phyloP scores from a whole-genome alignment of 2,797 vertebrate species.

The Remorina albescens region DNA sequence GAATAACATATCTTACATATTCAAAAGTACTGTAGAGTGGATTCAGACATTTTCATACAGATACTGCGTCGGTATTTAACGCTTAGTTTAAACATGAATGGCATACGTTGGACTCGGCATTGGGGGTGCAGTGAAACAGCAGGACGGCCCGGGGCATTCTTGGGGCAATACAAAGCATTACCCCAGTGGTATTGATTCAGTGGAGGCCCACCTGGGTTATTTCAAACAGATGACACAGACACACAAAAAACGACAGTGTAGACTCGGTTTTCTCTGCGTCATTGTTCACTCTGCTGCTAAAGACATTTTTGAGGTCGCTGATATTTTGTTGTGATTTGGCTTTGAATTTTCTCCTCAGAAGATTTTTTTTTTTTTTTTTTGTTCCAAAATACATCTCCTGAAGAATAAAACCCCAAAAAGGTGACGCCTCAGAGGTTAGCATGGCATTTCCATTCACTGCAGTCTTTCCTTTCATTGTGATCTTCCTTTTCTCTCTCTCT shows the following conservation, averaged over 20 bases:
- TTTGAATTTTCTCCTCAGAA: conserved; percentile 7
- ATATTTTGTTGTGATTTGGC: conserved; percentile 28
- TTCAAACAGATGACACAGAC: neutral
- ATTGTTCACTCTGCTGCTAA: neutral
- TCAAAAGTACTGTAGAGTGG: neutral
- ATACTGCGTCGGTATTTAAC: neutral
- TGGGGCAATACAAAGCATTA: neutral
- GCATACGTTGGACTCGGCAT: neutral
- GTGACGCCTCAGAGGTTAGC: conserved; percentile 39
- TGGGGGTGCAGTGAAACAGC: conserved; percentile 1
- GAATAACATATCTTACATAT: too few species aligned
- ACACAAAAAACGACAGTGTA: too few species aligned
- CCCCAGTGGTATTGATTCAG: neutral
- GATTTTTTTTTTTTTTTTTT: conserved; percentile 1
- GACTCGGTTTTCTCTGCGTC: neutral
- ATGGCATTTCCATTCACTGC: conserved; percentile 34
- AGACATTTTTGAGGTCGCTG: conserved; percentile 6
- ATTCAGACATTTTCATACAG: neutral
- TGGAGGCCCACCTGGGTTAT: neutral
- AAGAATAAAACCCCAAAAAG: neutral
- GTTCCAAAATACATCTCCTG: neutral
- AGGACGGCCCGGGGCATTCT: neutral
- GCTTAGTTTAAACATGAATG: neutral
- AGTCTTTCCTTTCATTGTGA: neutral
- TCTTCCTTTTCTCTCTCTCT: neutral